Evolutionary conservation across 2,113 vertebrate species (phyloP).

Genomic region (Psilopogon haemacephalus): DNA sequence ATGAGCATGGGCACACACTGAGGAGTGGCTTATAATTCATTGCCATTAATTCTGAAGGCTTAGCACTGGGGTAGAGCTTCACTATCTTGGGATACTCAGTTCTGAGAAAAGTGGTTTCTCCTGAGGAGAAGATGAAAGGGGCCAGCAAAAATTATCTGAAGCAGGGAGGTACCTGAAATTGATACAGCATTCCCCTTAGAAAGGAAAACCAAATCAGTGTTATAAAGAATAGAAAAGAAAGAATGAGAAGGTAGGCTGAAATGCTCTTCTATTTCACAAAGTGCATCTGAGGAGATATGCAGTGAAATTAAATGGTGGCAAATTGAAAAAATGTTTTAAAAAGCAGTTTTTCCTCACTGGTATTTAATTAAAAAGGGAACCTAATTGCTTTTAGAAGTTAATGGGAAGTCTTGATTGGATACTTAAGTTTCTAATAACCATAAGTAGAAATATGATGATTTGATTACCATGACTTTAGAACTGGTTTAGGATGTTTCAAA

Average conservation of each 20-base stretch:
- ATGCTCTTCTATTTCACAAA: not conserved
- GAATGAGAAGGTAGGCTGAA: not conserved
- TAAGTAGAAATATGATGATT: not conserved
- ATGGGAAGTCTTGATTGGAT: not conserved
- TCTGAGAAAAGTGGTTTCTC: not conserved
- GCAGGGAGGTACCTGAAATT: not conserved
- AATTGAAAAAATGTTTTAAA: not conserved
- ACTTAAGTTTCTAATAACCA: not conserved
- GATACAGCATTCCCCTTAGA: not conserved
- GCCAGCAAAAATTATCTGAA: not conserved
- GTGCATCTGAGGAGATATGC: not conserved
- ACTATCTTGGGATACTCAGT: too few species aligned
- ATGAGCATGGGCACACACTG: too few species aligned
- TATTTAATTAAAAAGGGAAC: not conserved
- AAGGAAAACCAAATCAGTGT: not conserved
- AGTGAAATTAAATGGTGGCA: not conserved
- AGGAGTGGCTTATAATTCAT: too few species aligned
- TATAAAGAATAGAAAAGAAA: not conserved
- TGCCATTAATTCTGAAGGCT: too few species aligned
- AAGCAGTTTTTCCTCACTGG: not conserved
- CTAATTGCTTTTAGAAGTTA: slow-evolving; percentile 15
- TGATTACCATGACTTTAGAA: not conserved
- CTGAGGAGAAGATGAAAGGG: not conserved
- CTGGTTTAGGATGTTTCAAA: not conserved
- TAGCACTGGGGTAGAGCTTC: too few species aligned